Evolutionary conservation across 1,140 invertebrate genomes (phyloP).

Genomic region (Stratiolaelaps scimitus): DNA sequence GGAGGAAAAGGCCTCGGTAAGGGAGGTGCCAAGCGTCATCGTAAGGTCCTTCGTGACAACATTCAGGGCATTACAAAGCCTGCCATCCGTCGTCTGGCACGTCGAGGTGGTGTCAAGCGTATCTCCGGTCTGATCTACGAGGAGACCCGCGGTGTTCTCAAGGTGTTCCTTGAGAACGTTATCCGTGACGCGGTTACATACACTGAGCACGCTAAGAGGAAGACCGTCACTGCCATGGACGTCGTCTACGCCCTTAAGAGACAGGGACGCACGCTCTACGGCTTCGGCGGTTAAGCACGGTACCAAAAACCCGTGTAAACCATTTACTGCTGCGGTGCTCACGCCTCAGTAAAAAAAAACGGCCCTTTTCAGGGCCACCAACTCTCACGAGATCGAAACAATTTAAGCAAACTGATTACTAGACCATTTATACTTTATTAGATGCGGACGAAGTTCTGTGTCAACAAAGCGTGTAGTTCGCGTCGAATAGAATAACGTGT

Average conservation of each 20-base stretch:
- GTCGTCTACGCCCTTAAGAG: constrained; percentile 71
- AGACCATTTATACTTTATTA: no score
- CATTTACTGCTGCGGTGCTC: no score
- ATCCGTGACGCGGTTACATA: constrained; percentile 71
- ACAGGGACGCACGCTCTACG: constrained; percentile 57
- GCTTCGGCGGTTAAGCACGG: constrained; percentile 47
- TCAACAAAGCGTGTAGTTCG: no score
- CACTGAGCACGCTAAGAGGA: constrained; percentile 65
- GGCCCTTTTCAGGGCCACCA: constrained; percentile 32
- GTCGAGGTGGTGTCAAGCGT: constrained; percentile 58
- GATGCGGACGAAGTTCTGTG: no score
- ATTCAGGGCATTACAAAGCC: constrained; percentile 57
- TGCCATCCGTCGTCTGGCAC: constrained; percentile 51
- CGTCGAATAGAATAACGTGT: no score
- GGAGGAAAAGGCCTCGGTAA: constrained; percentile 55
- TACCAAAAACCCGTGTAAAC: no score
- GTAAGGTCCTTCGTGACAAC: constrained; percentile 52
- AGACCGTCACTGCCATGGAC: constrained; percentile 72
- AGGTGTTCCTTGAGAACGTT: constrained; percentile 66
- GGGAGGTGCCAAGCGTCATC: constrained; percentile 55
- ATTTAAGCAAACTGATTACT: no score
- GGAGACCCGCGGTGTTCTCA: constrained; percentile 53
- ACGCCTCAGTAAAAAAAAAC: constrained; percentile 26
- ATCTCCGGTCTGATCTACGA: constrained; percentile 58
- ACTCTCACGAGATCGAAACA: background rate